Base-by-base conservation (phyloP, 2,797 vertebrate species). In the Sandelia bainsii region DNA sequence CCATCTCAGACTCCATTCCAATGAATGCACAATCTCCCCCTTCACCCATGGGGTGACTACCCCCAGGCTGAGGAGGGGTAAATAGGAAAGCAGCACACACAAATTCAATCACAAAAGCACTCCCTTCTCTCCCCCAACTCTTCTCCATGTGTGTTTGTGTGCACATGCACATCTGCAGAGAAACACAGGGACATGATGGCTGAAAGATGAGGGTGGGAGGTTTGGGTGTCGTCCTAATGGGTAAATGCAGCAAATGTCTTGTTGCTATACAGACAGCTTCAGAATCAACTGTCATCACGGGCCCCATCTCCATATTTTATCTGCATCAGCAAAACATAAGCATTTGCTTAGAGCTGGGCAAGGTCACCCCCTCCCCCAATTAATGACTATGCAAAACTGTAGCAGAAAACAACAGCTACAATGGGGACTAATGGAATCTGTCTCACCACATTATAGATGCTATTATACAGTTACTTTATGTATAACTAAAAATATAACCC, bases 1-100 rank as follows among this genome's bases (percentile, higher is more conserved):
- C 84, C 86, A 81, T 77, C 88, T 82, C 86, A 85, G 75, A 85
- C 90, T 86, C 88, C 90, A 93, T 93, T 93, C 89, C 90, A 92
- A 83, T 91, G 90, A 91, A 92, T 90, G 88, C 86, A 92, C 89
- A 91, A 83, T 80, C 87, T 77, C 77, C 81, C 78, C 80, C 83
- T 92, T 91, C 85, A 91, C 88, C 70, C 53, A 25, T 71, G 79
- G 81, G 81, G 80, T 62, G 84, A 65, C 79, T 77, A 85, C 89
- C 88, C 84, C 48, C 45, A 72, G 86, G 87, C 74, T 79, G 76
- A 79, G 85, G 83, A 87, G 81, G 84, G 85, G 83, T 75, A 76
- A 25, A 72, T 46, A 72, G 65, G 67, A 76, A 72, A 76, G 61
- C 54, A 71, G 72, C 48, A 73, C 84, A 83, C 75, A 81, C 81